Evolutionary conservation across 2,113 vertebrate species (phyloP).

Genomic region (Ciconia maguari): DNA sequence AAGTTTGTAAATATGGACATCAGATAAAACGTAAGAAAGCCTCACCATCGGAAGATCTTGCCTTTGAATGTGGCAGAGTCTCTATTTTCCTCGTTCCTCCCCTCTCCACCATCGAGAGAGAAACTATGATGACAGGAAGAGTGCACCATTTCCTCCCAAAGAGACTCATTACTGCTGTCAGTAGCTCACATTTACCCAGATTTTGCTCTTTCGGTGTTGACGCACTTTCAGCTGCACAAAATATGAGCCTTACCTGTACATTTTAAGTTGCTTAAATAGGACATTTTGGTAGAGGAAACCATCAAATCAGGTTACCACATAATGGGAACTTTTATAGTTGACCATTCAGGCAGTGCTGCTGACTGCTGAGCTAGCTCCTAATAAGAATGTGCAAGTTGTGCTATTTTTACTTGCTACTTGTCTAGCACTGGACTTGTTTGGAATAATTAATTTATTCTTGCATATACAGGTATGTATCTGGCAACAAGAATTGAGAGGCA

Average conservation of each 20-base stretch:
- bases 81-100: not conserved
- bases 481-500: not conserved
- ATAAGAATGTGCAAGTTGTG: conserved; percentile 3
- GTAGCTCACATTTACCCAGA: not conserved
- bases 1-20: not conserved
- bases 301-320: not conserved
- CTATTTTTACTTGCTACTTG: conserved; percentile 22
- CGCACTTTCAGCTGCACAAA: not conserved
- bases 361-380: not conserved
- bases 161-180: not conserved
- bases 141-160: not conserved
- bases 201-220: not conserved
- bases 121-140: conserved; percentile 20
- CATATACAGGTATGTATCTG: not conserved
- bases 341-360: not conserved
- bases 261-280: not conserved
- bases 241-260: not conserved
- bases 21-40: not conserved
- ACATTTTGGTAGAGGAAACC: not conserved
- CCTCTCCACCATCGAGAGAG: not conserved
- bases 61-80: not conserved
- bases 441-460: not conserved
- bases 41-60: not conserved
- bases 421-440: not conserved
- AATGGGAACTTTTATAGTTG: not conserved